Evolutionary conservation across 2,888 invertebrate genomes (phyloP), one percentile per base, ranked within the genome.

Genomic region (Melipona beecheii): DNA sequence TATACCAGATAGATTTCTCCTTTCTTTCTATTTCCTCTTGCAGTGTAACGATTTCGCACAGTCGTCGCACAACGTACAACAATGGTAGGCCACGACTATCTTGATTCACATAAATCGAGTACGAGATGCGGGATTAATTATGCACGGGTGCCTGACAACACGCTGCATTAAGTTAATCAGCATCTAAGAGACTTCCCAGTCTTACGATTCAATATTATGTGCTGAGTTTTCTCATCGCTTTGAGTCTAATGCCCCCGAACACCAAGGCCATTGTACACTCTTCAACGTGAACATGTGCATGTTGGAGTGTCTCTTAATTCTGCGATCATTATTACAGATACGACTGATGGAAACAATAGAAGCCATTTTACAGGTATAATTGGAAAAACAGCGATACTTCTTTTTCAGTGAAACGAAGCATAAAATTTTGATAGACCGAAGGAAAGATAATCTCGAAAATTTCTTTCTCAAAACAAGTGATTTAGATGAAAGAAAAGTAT

Each of bases 221-320:
- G 65, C 66, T 31, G 74, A 78, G 58, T 86, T 88, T 89, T 90
- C 86, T 90, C 90, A 90, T 81, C 86, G 78, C 76, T 78, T 56
- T 68, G 73, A 84, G 89, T 90, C 87, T 88, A 90, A 90, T 88
- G 89, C 83, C 82, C 86, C 69, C 81, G 74, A 78, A 79, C 84
- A 73, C 70, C 78, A 79, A 85, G 85, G 87, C 82, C 82, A 84
- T 80, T 81, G 84, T 89, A 86, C 86, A 82, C 75, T 75, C 69
- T 69, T 68, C 73, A 54, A 65, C 79, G 83, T 79, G 78, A 83
- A 83, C 84, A 71, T 66, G 64, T 65, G 65, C 64, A 60, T 62
- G 69, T 74, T 27, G 52, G 52, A 73, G n/a, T 70, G 21, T 31
- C 19, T 60, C 27, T 65, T 71, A 62, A 72, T 83, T 76, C 27